These are phyloP conservation scores for Muscina levida DNA, from an alignment of 2,888 invertebrate species.

Conservation along the genomic window DNA sequence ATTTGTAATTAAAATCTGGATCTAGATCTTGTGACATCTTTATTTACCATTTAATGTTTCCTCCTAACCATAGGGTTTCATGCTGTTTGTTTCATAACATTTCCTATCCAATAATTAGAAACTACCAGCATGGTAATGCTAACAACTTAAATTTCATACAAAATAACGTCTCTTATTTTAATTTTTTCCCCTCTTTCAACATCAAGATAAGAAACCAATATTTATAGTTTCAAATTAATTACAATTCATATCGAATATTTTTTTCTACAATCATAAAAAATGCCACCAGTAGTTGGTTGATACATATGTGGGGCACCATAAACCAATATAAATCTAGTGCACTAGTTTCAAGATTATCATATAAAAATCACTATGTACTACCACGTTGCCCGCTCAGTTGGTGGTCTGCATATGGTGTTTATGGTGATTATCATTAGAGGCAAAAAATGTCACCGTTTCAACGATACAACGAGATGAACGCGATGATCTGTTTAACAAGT, in stretches of 20 bases:
- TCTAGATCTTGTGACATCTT: too few species aligned
- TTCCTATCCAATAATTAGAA: too few species aligned
- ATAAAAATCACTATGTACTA: background rate
- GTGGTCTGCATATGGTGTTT: constrained; percentile 58
- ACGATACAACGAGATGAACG: background rate
- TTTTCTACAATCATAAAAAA: too few species aligned
- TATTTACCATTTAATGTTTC: too few species aligned
- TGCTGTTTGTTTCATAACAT: too few species aligned
- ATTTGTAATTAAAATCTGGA: too few species aligned
- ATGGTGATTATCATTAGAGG: constrained; percentile 58
- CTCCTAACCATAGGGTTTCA: too few species aligned
- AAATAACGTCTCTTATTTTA: too few species aligned
- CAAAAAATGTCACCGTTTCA: constrained; percentile 63
- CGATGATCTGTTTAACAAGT: constrained; percentile 20
- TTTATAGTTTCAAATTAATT: constrained; percentile 39
- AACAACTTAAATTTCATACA: too few species aligned
- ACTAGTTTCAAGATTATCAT: background rate
- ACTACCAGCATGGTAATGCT: too few species aligned
- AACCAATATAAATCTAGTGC: constrained; percentile 2
- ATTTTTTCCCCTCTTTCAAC: constrained; percentile 12
- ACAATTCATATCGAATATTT: constrained; percentile 26
- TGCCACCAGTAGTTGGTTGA: constrained; percentile 25
- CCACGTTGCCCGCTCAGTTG: constrained; percentile 39
- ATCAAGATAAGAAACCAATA: constrained; percentile 30
- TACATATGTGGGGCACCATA: too few species aligned